Evolutionary conservation across 2,888 invertebrate genomes (phyloP).

Genomic region (Leucozona laternaria): DNA sequence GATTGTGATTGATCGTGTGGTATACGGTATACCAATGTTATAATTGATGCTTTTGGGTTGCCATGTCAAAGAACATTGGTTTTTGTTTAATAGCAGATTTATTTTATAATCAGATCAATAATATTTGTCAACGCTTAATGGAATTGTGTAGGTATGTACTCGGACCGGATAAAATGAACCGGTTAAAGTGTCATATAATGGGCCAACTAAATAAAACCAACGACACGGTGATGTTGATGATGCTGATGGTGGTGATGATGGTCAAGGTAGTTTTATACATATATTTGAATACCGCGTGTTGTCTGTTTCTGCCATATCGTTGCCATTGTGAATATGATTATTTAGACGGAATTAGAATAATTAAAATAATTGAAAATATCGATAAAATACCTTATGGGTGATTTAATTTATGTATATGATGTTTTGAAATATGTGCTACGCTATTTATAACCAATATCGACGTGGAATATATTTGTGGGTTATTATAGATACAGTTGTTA

Average conservation of each 20-base stretch:
- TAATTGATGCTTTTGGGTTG: constrained; percentile 33
- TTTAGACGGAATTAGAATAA: constrained; percentile 15
- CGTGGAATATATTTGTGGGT: background rate
- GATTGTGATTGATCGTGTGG: constrained; percentile 29
- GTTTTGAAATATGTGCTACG: constrained; percentile 10
- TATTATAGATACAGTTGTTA: background rate
- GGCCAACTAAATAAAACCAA: background rate
- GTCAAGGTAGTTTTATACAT: constrained; percentile 27
- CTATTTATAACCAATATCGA: background rate
- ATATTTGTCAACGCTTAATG: constrained; percentile 53
- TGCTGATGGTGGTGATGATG: constrained; percentile 10
- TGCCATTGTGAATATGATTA: constrained; percentile 9
- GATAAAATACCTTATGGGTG: constrained; percentile 12
- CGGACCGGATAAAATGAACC: constrained; percentile 19
- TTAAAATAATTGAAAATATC: constrained; percentile 32
- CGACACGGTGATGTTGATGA: background rate
- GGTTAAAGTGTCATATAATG: constrained; percentile 32
- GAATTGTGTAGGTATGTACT: constrained; percentile 18
- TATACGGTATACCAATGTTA: background rate
- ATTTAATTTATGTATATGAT: background rate
- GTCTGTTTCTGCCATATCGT: background rate
- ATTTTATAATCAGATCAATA: constrained; percentile 51
- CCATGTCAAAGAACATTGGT: constrained; percentile 29
- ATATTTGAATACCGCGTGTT: background rate
- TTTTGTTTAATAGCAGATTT: constrained; percentile 34